Evolutionary conservation across 2,888 invertebrate species (phyloP), one percentile per base, ranked within the genome.

Genomic region (Gandaritis pyraliata): DNA sequence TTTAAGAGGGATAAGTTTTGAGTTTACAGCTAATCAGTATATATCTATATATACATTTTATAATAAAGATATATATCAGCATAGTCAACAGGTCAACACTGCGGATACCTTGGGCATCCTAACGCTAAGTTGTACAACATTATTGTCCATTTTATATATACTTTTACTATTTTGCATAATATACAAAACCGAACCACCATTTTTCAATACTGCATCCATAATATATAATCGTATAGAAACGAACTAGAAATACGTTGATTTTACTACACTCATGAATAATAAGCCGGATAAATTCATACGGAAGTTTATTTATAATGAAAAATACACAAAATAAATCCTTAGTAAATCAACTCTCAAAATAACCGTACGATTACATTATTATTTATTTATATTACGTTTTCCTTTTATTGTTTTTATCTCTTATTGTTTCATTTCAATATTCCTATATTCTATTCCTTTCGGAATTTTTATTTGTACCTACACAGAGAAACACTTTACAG

Each of bases 401-500:
- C 72, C 72, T 69, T 69, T 76, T 80, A 74, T 80, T 70, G 76
- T 76, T 77, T 48, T 77, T 76, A 70, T 75, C 77, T 78, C 78
- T 77, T 77, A 75, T 83, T 77, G 74, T 71, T 76, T 78, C 74
- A 72, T 74, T 72, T 78, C 83, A 77, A 83, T 80, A 87, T 82
- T 90, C 87, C 87, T 86, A 80, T 88, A 86, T 90, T 90, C 84
- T 79, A 83, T 90, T 90, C 74, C 82, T 75, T 87, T 83, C 82
- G 71, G 83, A 75, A 67, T 67, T 70, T 67, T 70, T 82, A 81
- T 86, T 89, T 82, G 81, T 82, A 89, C 90, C 88, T 88, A 90
- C 89, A 92, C 92, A 92, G 92, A 92, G 92, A 90, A 92, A 92
- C 92, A 92, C 92, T 90, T 87, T 81, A 91, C 92, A 92, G 71